phyloP scores from a whole-genome alignment of 1,140 invertebrate genomes.

The Euura lappo region DNA sequence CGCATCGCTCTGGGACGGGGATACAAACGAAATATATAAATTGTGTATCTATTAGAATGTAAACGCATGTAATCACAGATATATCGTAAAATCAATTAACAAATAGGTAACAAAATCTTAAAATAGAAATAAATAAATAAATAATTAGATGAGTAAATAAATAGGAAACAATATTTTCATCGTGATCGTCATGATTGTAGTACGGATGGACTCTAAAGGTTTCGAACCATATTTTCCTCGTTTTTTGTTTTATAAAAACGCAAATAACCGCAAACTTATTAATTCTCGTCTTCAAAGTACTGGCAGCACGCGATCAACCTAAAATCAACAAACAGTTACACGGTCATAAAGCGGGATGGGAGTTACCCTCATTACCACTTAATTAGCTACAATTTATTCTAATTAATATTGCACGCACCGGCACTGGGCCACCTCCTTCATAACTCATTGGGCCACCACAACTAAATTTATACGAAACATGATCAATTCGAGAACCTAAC shows the following conservation, averaged over 20 bases:
- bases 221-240: too few species aligned
- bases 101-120: not conserved
- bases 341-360: not conserved
- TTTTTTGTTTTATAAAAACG: too few species aligned
- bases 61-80: constrained; percentile 1
- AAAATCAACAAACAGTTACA: not conserved
- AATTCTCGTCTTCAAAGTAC: not conserved
- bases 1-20: not conserved
- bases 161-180: not conserved
- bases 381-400: constrained; percentile 41
- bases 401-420: constrained; percentile 59
- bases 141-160: too few species aligned
- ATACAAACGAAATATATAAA: not conserved
- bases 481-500: constrained; percentile 19
- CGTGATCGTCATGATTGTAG: not conserved
- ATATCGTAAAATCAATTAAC: not conserved
- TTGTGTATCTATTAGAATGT: too few species aligned
- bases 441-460: not conserved
- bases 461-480: constrained; percentile 7
- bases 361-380: constrained; percentile 43
- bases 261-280: not conserved
- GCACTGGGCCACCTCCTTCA: constrained; percentile 36
- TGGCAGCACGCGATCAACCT: not conserved
- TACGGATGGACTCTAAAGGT: not conserved
- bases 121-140: not conserved